Conservation (phyloP, 2,888 invertebrate species). For the Spicauda simplicius region DNA sequence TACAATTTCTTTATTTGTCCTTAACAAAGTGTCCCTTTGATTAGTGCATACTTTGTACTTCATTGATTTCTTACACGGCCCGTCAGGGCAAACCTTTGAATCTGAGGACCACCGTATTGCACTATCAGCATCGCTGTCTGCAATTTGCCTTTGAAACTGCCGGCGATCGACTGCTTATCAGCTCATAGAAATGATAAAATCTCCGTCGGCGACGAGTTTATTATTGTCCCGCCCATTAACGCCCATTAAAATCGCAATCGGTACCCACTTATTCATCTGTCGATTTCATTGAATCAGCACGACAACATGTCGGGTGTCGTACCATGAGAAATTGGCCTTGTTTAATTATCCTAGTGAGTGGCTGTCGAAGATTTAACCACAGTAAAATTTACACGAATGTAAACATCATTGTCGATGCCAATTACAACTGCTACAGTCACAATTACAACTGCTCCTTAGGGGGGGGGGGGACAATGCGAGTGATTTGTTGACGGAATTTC, state of each 20-base stretch:
- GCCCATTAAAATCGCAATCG: slow-evolving; percentile 82
- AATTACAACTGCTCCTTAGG: background rate
- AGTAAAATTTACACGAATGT: slow-evolving; percentile 3
- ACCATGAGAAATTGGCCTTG: slow-evolving; percentile 59
- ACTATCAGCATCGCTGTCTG: slow-evolving; percentile 61
- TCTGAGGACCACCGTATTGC: slow-evolving; percentile 59
- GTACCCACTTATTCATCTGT: slow-evolving; percentile 82
- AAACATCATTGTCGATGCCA: background rate
- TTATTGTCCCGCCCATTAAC: slow-evolving; percentile 83
- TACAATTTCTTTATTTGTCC: slow-evolving; percentile 5
- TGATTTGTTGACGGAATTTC: background rate
- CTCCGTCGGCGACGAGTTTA: slow-evolving; percentile 70
- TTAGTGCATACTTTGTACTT: slow-evolving; percentile 31
- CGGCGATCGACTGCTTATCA: slow-evolving; percentile 75
- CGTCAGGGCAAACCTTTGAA: slow-evolving; percentile 16
- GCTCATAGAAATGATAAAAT: slow-evolving; percentile 74
- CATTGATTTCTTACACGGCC: slow-evolving; percentile 31
- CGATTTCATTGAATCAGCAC: slow-evolving; percentile 48
- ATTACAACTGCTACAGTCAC: background rate
- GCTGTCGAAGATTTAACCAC: background rate
- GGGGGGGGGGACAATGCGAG: background rate
- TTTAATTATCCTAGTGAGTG: slow-evolving; percentile 57
- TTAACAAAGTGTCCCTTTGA: slow-evolving; percentile 31
- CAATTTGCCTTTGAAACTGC: slow-evolving; percentile 82
- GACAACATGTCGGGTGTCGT: slow-evolving; percentile 60